Conservation (phyloP, 2,113 vertebrate genomes). For the Cyanistes caeruleus region DNA sequence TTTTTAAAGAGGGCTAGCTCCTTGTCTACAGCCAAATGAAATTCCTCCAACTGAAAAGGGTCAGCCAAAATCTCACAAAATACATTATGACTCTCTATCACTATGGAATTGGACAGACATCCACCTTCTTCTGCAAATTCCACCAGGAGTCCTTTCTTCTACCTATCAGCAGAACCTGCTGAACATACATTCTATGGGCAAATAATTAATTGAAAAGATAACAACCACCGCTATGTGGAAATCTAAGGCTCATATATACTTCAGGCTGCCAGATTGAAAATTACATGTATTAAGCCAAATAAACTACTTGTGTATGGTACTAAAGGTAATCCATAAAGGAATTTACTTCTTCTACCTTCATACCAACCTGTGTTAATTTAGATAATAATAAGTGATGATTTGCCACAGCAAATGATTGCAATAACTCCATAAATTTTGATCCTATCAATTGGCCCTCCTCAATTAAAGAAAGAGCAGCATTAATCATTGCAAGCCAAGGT, state of each 20-base stretch:
- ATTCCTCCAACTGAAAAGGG: background rate
- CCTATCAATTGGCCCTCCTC: constrained; percentile 34
- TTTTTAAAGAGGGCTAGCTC: background rate
- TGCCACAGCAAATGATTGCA: constrained; percentile 49
- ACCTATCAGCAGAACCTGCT: background rate
- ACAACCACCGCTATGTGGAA: background rate
- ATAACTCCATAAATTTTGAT: constrained; percentile 61
- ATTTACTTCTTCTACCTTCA: constrained; percentile 52
- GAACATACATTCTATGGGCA: background rate
- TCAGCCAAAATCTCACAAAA: background rate
- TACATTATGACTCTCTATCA: background rate
- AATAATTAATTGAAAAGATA: constrained; percentile 5
- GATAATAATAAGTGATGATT: constrained; percentile 62
- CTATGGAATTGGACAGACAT: background rate
- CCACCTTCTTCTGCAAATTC: background rate
- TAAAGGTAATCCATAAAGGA: constrained; percentile 49
- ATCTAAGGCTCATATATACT: background rate
- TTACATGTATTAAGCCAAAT: constrained; percentile 6
- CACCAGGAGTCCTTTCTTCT: background rate
- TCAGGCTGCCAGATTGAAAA: background rate
- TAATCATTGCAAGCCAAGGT: constrained; percentile 28
- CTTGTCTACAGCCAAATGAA: background rate
- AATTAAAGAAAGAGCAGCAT: constrained; percentile 63
- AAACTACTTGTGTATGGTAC: background rate
- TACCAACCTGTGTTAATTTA: constrained; percentile 51